Evolutionary conservation across 1,140 invertebrate species (phyloP), one percentile per base, ranked within the genome.

Genomic region (Anoplophora glabripennis): DNA sequence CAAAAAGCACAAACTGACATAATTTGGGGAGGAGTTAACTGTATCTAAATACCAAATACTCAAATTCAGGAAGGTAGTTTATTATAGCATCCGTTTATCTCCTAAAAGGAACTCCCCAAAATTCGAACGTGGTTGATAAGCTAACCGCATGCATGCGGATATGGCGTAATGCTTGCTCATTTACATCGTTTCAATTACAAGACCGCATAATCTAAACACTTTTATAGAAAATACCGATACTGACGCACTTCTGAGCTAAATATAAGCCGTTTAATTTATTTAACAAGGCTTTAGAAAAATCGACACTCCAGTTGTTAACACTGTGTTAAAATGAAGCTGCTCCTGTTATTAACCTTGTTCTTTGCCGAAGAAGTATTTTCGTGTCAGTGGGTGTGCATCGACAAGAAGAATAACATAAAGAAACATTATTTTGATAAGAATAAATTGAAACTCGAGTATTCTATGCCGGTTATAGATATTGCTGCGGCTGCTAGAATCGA

Each of bases 241-340:
- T 48, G 46, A 48, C 46, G 46, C 28, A 35, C 10, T n/a, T 8
- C 46, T 10, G 28, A 48, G 21, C 46, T 48, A 48, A 48, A 15
- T 48, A 33, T 48, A 48, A 33, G 3, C n/a, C n/a, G 36, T 8
- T 11, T 12, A 33, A n/a, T 34, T 14, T 8, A 48, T 28, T 12
- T 4, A 1, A 28, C 15, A 7, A 21, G 18, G 21, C 28, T n/a
- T 9, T 48, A 34, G 5, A 18, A 28, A 28, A 34, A 28, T 15
- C 34, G 21, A 8, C 21, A 1, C n/a, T 8, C 14, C 18, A 48
- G 14, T 48, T 28, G 28, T 12, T 44, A 11, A 7, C 9, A 44
- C 7, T 7, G 12, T 11, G 18, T n/a, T 33, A 18, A 18, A 28
- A 48, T 11, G 14, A 28, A 15, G 28, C 10, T 48, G 15, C 12